phyloP scores from a whole-genome alignment of 1,140 invertebrate genomes.

The Hermatobates lingyangjiaoensis region DNA sequence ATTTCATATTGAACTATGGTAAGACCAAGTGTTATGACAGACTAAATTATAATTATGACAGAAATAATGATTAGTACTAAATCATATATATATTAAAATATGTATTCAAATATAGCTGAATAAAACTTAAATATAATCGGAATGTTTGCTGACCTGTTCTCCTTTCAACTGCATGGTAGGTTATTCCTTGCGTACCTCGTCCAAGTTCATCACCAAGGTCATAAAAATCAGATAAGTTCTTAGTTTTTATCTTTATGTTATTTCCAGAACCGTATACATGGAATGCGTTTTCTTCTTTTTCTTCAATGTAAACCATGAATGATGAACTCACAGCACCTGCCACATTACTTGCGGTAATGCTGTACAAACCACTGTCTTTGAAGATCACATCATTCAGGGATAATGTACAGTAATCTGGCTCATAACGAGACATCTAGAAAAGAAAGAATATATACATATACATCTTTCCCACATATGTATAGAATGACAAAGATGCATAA shows the following conservation, averaged over 20 bases:
- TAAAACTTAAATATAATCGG: background rate
- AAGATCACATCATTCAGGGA: conserved; percentile 67
- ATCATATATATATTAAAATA: no score
- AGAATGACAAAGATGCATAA: no score
- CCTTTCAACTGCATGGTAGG: conserved; percentile 72
- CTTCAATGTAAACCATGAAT: conserved; percentile 79
- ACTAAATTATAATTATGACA: background rate
- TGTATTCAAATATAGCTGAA: background rate
- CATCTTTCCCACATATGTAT: no score
- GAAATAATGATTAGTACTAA: no score
- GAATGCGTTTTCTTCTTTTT: conserved; percentile 55
- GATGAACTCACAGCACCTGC: conserved; percentile 78
- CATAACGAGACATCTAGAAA: conserved; percentile 52
- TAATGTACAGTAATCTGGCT: conserved; percentile 66
- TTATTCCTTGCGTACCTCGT: conserved; percentile 73
- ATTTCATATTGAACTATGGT: no score
- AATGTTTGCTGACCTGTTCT: conserved; percentile 31
- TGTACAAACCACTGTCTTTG: conserved; percentile 86
- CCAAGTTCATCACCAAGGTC: conserved; percentile 87
- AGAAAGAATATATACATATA: conserved; percentile 1
- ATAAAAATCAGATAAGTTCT: conserved; percentile 64
- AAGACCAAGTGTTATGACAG: background rate
- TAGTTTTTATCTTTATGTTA: conserved; percentile 39
- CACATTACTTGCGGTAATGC: conserved; percentile 76
- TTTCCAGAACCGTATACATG: conserved; percentile 46